phyloP scores from a whole-genome alignment of 2,888 invertebrate genomes.

The Cylindroiulus punctatus region DNA sequence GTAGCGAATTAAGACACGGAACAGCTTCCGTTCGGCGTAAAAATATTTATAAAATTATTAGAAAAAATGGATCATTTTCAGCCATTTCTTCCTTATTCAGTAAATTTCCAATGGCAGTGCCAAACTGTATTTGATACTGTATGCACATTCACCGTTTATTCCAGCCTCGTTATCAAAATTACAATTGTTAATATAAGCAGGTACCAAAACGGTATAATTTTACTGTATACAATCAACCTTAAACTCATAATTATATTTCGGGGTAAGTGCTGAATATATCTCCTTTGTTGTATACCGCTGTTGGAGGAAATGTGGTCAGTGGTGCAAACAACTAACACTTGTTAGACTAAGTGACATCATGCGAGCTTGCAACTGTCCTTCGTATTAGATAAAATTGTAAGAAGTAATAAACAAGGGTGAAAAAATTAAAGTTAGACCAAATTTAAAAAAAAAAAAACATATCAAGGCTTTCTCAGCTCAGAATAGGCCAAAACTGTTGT shows the following conservation, averaged over 20 bases:
- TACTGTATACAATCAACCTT: background rate
- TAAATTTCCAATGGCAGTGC: background rate
- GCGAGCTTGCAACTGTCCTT: background rate
- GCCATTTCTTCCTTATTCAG: background rate
- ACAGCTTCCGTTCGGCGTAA: background rate
- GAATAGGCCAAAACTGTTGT: background rate
- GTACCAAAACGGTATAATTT: slow-evolving; percentile 28
- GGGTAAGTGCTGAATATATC: background rate
- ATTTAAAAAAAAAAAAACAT: background rate
- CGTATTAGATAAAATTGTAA: background rate
- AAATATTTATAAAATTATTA: background rate
- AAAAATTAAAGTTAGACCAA: background rate
- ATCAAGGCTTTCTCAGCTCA: background rate
- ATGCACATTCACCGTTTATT: background rate
- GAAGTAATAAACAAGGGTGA: background rate
- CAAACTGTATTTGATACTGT: background rate
- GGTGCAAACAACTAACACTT: background rate
- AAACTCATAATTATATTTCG: background rate
- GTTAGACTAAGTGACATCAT: background rate
- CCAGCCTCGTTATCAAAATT: slow-evolving; percentile 2
- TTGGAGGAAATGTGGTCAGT: background rate
- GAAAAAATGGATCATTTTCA: background rate
- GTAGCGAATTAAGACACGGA: background rate
- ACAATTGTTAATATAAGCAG: slow-evolving; percentile 35
- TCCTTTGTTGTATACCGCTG: background rate